Base-by-base conservation (phyloP, 1,140 invertebrate species). In the Charaxes varanes region DNA sequence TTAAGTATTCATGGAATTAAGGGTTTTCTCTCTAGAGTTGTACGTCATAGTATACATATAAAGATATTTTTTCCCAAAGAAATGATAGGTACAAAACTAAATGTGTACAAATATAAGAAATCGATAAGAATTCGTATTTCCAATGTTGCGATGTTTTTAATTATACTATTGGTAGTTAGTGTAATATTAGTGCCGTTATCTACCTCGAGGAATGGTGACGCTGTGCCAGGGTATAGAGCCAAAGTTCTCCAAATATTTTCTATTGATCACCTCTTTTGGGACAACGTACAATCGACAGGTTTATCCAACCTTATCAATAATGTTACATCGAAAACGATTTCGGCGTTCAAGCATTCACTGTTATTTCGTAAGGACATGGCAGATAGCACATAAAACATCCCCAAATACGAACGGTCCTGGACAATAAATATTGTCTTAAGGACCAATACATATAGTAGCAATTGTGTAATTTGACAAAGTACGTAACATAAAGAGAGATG, bases 21-120 rank as follows among this genome's bases (percentile, higher is more conserved):
- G 62, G 56, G 47, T 63, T 51, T 62, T 53, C 37, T n/a, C n/a
- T 58, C 55, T 59, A 60, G 61, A 46, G 40, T 59, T 57, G 53
- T 44, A 48, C 58, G 41, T 46, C 35, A 48, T 54, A 47, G 48
- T 69, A 55, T 50, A 33, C 15, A 34, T 73, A 65, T 36, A 46
- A 56, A 73, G 60, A 62, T 66, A 65, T 66, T 31, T 63, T 77
- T 76, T 76, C 55, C 74, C 78, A 80, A 83, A 83, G 78, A 83
- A 80, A 79, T 78, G 56, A 72, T 79, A 72, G 76, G 78, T 83
- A 83, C 76, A 83, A 83, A 83, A 50, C 32, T 63, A 54, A 63
- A 80, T 38, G 19, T 45, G 42, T 45, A 45, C 42, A 45, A 45
- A 45, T 31, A 40, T 30, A 26, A 24, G 19, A 66, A 62, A 65